A percentile compares a stretch with the other conserved stretches of the same genome.
Conservation (phyloP, 2,888 invertebrate species). For the Pterostichus niger region DNA sequence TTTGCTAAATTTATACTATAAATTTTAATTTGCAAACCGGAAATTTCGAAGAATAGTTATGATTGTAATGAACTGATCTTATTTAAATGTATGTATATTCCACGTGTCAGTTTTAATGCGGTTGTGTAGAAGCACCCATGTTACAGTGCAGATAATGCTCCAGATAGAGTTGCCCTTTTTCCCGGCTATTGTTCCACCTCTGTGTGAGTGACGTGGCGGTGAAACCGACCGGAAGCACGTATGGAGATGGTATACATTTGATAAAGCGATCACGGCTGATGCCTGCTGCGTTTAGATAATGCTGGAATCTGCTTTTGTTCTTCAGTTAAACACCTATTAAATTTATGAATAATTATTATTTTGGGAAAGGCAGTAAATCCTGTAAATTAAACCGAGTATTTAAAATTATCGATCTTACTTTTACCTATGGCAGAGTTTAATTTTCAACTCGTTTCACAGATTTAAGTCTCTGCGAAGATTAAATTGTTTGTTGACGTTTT, state of each 20-base stretch:
- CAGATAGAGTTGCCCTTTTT: no score
- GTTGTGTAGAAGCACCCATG: no score
- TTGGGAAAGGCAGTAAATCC: conserved; percentile 41
- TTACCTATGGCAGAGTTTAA: not conserved
- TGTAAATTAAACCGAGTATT: conserved; percentile 40
- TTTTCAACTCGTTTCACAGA: conserved; percentile 1
- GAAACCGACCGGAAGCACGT: not conserved
- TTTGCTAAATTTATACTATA: no score
- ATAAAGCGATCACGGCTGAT: conserved; percentile 27
- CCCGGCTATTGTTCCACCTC: no score
- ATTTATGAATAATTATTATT: conserved; percentile 55
- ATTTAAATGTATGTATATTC: no score
- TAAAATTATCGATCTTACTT: conserved; percentile 39
- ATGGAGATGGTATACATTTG: conserved; percentile 40
- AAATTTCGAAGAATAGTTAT: no score
- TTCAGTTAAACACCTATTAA: conserved; percentile 40
- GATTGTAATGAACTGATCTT: no score
- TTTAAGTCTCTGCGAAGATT: conserved; percentile 13
- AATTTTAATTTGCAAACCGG: no score
- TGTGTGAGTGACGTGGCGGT: no score
- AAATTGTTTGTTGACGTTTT: conserved; percentile 45
- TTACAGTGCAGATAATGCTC: no score
- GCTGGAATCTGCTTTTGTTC: conserved; percentile 49
- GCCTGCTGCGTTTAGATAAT: conserved; percentile 37
- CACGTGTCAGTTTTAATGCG: no score